Percentiles rank a stretch among this genome's conserved stretches.
Evolutionary conservation across 1,140 invertebrate genomes (phyloP).

Genomic region (Ylistrum balloti): DNA sequence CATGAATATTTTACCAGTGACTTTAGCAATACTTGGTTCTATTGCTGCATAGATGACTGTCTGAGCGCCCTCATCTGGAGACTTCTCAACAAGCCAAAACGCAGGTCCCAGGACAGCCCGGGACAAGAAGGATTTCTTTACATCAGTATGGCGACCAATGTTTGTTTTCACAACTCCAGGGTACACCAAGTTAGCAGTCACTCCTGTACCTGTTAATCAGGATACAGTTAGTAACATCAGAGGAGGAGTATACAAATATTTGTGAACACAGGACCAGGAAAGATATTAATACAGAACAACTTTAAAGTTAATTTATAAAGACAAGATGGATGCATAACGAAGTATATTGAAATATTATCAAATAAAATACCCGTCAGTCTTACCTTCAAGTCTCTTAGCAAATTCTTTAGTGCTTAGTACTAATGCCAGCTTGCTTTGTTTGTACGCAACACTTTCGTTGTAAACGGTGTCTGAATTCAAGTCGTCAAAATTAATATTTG

Average conservation of each 20-base stretch:
- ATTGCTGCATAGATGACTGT: not conserved
- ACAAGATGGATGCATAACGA: too few relatives aligned
- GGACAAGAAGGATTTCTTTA: not conserved
- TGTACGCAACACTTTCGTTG: not conserved
- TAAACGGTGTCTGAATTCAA: not conserved
- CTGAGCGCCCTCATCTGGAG: not conserved
- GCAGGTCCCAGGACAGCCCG: not conserved
- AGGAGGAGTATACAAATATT: too few relatives aligned
- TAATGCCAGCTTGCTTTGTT: not conserved
- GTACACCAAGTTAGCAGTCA: not conserved
- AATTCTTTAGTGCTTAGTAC: not conserved
- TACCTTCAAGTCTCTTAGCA: not conserved
- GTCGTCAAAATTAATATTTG: not conserved
- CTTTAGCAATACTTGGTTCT: slow-evolving; percentile 8
- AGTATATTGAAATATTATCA: too few relatives aligned
- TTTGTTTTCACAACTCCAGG: not conserved
- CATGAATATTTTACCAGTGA: not conserved
- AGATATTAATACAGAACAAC: too few relatives aligned
- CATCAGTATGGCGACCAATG: not conserved
- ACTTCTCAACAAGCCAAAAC: not conserved
- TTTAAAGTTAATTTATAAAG: too few relatives aligned
- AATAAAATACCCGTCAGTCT: not conserved
- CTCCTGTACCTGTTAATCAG: not conserved
- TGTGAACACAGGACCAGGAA: too few relatives aligned
- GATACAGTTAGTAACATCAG: too few relatives aligned